Conservation (phyloP, 2,888 invertebrate species). For the Tinea trinotella region DNA sequence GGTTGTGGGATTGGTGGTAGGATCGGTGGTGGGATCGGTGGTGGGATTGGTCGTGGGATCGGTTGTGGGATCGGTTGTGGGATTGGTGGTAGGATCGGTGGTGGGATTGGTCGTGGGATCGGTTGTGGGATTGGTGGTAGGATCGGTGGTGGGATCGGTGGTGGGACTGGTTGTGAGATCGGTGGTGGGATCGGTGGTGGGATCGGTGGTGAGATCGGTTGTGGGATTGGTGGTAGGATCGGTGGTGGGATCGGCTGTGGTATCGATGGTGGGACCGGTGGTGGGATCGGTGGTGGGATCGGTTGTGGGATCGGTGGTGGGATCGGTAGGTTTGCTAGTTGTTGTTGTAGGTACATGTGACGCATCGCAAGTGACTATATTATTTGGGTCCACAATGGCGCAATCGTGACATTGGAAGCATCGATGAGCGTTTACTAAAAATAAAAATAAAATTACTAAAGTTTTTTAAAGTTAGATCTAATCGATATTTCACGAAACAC, state of each 20-base stretch:
- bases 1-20: constrained; percentile 7
- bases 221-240: not conserved
- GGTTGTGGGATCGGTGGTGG: not conserved
- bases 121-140: constrained; percentile 17
- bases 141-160: not conserved
- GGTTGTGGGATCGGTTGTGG: constrained; percentile 4
- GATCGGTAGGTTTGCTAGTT: not conserved
- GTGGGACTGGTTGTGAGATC: not conserved
- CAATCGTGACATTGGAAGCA: constrained; percentile 36
- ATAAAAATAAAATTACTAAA: constrained; percentile 5
- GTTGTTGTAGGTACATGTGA: not conserved
- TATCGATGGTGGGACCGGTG: not conserved
- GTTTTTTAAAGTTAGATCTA: too few species aligned
- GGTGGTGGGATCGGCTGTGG: too few species aligned
- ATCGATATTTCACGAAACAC: too few species aligned
- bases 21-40: constrained; percentile 16
- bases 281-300: not conserved
- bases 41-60: not conserved
- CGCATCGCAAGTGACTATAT: constrained; percentile 28
- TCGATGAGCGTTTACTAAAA: constrained; percentile 34
- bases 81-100: constrained; percentile 7
- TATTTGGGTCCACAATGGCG: constrained; percentile 22
- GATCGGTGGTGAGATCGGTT: constrained; percentile 12
- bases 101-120: constrained; percentile 18
- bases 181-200: constrained; percentile 15